Conservation (phyloP, 2,113 vertebrate genomes). For the Polypterus bichir region DNA sequence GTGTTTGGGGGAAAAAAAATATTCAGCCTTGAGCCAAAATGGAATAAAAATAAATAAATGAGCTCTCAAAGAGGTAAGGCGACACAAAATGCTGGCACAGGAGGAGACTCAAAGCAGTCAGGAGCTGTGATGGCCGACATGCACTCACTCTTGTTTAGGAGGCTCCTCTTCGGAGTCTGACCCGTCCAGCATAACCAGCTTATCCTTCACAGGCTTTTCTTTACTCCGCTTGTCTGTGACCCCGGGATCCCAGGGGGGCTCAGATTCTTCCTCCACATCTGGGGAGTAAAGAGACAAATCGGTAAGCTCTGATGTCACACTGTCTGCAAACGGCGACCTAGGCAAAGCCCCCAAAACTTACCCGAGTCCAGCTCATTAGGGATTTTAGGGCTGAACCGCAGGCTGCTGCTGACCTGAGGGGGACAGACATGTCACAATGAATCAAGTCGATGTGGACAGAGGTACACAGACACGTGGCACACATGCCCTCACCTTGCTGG, state of each 20-base stretch:
- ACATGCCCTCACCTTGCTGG: conserved; percentile 36
- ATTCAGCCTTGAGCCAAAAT: too few relatives aligned
- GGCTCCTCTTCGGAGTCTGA: conserved; percentile 45
- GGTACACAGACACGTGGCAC: not conserved
- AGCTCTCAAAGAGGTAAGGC: not conserved
- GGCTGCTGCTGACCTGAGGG: not conserved
- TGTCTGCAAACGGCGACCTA: not conserved
- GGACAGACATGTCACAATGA: not conserved
- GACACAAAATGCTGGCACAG: not conserved
- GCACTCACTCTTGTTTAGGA: conserved; percentile 20
- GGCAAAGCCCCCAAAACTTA: not conserved
- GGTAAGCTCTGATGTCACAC: not conserved
- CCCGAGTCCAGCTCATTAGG: not conserved
- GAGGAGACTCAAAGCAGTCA: not conserved
- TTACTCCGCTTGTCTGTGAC: not conserved
- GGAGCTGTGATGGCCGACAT: not conserved
- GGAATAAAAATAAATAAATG: too few relatives aligned
- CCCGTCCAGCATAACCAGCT: not conserved
- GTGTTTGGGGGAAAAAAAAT: too few relatives aligned
- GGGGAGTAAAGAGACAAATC: not conserved
- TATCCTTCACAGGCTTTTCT: conserved; percentile 7
- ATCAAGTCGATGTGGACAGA: not conserved
- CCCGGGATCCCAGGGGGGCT: conserved; percentile 18
- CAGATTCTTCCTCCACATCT: conserved; percentile 20
- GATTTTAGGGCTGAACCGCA: not conserved